These are phyloP conservation scores for Uria aalge DNA, from an alignment of 2,113 vertebrate species.

Conservation along the genomic window DNA sequence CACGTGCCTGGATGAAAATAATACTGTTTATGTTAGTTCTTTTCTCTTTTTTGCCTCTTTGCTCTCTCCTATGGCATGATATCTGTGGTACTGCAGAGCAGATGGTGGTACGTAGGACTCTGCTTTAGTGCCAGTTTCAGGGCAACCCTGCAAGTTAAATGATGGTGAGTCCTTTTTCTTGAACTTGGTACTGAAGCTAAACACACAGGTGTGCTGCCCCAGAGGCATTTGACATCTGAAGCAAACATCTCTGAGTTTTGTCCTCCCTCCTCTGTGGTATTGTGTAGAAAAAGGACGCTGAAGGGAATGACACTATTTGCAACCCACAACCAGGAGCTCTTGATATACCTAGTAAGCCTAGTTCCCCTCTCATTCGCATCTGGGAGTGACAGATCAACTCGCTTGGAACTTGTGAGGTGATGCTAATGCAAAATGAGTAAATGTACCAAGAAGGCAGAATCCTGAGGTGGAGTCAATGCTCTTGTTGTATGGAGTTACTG, in stretches of 20 bases:
- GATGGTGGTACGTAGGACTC: not conserved
- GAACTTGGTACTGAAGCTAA: not conserved
- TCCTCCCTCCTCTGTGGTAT: not conserved
- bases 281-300: not conserved
- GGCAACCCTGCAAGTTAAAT: not conserved
- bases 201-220: not conserved
- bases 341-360: not conserved
- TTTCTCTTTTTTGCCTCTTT: not conserved
- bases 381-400: rapidly evolving
- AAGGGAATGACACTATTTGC: not conserved
- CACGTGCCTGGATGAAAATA: not conserved
- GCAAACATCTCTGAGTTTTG: not conserved
- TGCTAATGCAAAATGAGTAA: not conserved
- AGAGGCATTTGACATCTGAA: not conserved
- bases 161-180: not conserved
- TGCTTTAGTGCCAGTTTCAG: not conserved
- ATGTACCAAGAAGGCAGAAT: not conserved
- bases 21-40: not conserved
- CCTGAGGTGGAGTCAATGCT: not conserved
- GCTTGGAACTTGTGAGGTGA: not conserved
- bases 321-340: not conserved
- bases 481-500: not conserved
- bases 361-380: not conserved
- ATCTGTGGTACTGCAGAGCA: not conserved
- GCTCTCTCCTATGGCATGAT: not conserved